Conservation (phyloP, 2,888 invertebrate species). For the Autographa gamma region DNA sequence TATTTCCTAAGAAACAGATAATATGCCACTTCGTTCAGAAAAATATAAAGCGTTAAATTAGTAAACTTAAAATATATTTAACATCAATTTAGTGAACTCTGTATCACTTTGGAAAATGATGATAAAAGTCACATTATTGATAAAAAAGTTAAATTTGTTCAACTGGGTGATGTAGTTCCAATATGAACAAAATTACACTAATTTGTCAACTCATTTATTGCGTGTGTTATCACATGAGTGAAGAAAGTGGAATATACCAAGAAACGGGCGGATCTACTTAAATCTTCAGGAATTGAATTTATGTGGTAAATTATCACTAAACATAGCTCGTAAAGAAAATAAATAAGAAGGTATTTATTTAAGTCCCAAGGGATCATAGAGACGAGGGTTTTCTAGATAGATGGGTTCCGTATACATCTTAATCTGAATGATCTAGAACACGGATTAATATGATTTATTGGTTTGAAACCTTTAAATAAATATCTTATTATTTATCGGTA, state of each 20-base stretch:
- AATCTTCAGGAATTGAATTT: not conserved
- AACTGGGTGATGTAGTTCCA: no score
- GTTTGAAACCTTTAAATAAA: not conserved
- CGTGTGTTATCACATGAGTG: no score
- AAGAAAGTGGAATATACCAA: no score
- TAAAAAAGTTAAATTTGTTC: no score
- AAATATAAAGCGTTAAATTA: no score
- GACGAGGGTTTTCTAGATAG: not conserved
- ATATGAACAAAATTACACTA: no score
- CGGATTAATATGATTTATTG: not conserved
- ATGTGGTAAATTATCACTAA: not conserved
- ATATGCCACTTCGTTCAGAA: no score
- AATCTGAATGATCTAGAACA: not conserved
- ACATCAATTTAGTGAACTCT: no score
- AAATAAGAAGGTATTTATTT: slow-evolving; percentile 6
- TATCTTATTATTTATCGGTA: not conserved
- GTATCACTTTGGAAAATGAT: no score
- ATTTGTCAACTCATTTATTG: no score
- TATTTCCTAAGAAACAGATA: not conserved
- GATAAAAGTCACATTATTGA: no score
- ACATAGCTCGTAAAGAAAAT: not conserved
- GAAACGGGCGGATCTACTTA: not conserved
- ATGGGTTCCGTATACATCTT: not conserved
- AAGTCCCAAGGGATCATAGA: not conserved
- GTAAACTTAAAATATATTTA: no score